phyloP scores from a whole-genome alignment of 2,888 invertebrate species.

The Hydropsyche betteni region DNA sequence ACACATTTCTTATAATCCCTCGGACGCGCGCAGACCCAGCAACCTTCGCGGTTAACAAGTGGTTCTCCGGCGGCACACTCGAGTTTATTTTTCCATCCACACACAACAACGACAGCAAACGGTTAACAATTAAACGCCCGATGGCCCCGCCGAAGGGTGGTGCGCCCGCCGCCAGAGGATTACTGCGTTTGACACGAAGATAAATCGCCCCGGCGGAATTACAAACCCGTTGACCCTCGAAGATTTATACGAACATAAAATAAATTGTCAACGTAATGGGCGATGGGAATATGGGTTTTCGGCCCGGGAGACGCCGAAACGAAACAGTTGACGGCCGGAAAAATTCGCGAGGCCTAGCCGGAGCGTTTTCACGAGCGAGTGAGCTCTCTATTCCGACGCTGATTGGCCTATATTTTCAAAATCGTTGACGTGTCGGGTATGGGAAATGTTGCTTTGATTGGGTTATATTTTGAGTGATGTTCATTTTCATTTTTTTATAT shows the following conservation, averaged over 20 bases:
- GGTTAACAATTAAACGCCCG: slow-evolving; percentile 35
- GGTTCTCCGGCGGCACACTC: not conserved
- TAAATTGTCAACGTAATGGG: slow-evolving; percentile 47
- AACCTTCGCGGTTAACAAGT: not conserved
- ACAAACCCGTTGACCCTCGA: slow-evolving; percentile 42
- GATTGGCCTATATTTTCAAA: not conserved
- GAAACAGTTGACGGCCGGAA: slow-evolving; percentile 13
- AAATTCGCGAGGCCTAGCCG: not conserved
- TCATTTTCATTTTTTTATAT: not conserved
- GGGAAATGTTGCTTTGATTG: slow-evolving; percentile 15
- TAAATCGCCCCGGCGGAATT: slow-evolving; percentile 31
- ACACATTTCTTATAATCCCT: too few relatives aligned
- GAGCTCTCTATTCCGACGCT: slow-evolving; percentile 1
- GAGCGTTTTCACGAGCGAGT: not conserved
- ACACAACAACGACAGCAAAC: not conserved
- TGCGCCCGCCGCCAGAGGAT: slow-evolving; percentile 9
- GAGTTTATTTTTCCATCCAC: too few relatives aligned
- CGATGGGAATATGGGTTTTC: slow-evolving; percentile 36
- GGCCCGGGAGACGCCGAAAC: not conserved
- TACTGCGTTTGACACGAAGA: slow-evolving; percentile 40
- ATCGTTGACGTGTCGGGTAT: not conserved
- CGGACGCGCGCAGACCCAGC: too few relatives aligned
- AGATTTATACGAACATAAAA: slow-evolving; percentile 47
- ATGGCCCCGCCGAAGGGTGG: slow-evolving; percentile 6
- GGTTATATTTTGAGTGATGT: not conserved